Conservation (phyloP, 2,113 vertebrate species). For the Hypanus sabinus region DNA sequence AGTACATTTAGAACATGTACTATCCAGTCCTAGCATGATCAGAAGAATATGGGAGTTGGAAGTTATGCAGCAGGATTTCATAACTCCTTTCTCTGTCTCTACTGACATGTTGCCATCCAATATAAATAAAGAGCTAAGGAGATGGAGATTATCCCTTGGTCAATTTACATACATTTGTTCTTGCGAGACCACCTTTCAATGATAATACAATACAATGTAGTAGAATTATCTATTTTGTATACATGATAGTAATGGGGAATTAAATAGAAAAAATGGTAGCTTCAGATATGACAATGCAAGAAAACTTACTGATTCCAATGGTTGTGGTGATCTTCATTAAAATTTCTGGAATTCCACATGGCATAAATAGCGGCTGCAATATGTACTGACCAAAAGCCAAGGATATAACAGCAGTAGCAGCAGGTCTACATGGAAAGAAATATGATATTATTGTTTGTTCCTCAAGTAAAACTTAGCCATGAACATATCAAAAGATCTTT, state of each 20-base stretch:
- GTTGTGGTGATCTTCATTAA: constrained; percentile 82
- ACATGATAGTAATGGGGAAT: not conserved
- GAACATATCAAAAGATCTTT: not conserved
- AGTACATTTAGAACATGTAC: too few relatives aligned
- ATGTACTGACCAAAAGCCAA: constrained; percentile 90
- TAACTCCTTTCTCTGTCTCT: not conserved
- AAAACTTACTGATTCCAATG: constrained; percentile 83
- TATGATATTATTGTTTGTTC: not conserved
- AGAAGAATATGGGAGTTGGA: not conserved
- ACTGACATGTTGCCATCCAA: not conserved
- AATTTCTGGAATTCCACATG: constrained; percentile 76
- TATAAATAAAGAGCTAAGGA: not conserved
- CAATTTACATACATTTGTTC: not conserved
- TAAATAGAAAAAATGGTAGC: not conserved
- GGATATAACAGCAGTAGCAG: constrained; percentile 81
- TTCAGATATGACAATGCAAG: not conserved
- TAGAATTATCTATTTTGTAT: not conserved
- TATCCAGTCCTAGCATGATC: not conserved
- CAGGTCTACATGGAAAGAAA: constrained; percentile 63
- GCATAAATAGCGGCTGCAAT: constrained; percentile 89
- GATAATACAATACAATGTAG: too few relatives aligned
- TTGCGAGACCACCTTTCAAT: not conserved
- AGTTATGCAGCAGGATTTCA: not conserved
- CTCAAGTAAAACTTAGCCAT: not conserved
- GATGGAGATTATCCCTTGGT: not conserved